Evolutionary conservation across 2,113 vertebrate genomes (phyloP).

Genomic region (Oryzias curvinotus): DNA sequence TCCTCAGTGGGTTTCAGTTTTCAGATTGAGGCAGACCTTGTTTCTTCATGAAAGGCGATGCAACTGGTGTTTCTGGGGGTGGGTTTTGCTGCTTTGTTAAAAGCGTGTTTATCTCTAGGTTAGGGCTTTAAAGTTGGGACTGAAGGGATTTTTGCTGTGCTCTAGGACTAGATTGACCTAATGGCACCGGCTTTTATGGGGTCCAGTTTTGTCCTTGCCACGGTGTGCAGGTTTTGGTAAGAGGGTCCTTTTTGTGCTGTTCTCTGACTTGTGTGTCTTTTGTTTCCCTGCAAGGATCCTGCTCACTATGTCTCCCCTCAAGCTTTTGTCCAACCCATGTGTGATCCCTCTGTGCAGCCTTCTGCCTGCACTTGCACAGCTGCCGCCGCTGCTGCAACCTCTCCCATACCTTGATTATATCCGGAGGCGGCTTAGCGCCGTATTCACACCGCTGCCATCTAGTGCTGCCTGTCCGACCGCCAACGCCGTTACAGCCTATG

Average conservation of each 20-base stretch:
- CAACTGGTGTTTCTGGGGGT: slow-evolving; percentile 65
- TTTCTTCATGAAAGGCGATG: slow-evolving; percentile 57
- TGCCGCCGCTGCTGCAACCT: slow-evolving; percentile 78
- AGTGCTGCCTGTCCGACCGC: slow-evolving; percentile 77
- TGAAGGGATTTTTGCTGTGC: slow-evolving; percentile 78
- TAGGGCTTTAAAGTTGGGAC: slow-evolving; percentile 62
- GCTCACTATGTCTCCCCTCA: slow-evolving; percentile 97
- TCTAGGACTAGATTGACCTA: slow-evolving; percentile 72
- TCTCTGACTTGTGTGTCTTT: slow-evolving; percentile 46
- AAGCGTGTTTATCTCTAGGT: slow-evolving; percentile 57
- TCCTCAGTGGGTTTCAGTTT: slow-evolving; percentile 47
- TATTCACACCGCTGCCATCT: slow-evolving; percentile 85
- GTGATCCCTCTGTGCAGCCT: slow-evolving; percentile 89
- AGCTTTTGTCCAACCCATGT: slow-evolving; percentile 93
- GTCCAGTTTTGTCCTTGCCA: slow-evolving; percentile 49
- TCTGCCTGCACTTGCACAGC: slow-evolving; percentile 80
- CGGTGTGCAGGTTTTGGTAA: slow-evolving; percentile 31
- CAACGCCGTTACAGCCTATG: slow-evolving; percentile 82
- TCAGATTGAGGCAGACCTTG: slow-evolving; percentile 58
- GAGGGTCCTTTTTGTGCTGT: background rate
- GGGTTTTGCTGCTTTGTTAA: slow-evolving; percentile 69
- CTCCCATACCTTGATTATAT: slow-evolving; percentile 95
- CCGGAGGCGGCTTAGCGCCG: slow-evolving; percentile 91
- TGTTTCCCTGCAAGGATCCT: slow-evolving; percentile 88
- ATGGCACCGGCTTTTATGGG: slow-evolving; percentile 65